A percentile compares a stretch with the other conserved stretches of the same genome.
Conservation (phyloP, 2,888 invertebrate species). For the Phengaris alcon region DNA sequence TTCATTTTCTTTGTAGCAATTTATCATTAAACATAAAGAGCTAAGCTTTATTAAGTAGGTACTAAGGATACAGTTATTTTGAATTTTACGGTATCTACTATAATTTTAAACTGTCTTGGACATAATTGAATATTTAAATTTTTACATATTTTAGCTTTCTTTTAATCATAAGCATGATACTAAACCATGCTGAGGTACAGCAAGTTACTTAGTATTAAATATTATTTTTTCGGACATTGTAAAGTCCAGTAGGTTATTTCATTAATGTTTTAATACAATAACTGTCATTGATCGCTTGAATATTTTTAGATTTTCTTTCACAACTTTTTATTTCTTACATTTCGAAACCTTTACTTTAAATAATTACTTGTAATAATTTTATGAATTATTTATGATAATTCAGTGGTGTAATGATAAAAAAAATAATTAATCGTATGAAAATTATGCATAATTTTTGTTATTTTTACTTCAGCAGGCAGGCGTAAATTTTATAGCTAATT, state of each 20-base stretch:
- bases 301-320: conserved; percentile 7
- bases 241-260: background rate
- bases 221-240: background rate
- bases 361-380: background rate
- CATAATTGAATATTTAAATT: too few relatives aligned
- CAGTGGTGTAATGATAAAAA: background rate
- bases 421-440: background rate
- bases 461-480: background rate
- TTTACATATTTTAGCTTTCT: too few relatives aligned
- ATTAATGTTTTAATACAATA: background rate
- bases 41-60: background rate
- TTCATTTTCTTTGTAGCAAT: background rate
- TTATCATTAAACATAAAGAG: background rate
- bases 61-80: background rate
- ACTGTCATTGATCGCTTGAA: background rate
- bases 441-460: background rate
- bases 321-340: background rate
- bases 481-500: background rate
- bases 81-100: background rate
- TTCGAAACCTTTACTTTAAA: background rate
- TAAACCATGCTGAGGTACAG: too few relatives aligned
- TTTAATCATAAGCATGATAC: too few relatives aligned
- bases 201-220: too few relatives aligned
- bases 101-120: background rate
- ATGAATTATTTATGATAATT: background rate